These are phyloP conservation scores for Pangasius sanitwongsei DNA, from an alignment of 2,797 vertebrate species.

Conservation along the genomic window DNA sequence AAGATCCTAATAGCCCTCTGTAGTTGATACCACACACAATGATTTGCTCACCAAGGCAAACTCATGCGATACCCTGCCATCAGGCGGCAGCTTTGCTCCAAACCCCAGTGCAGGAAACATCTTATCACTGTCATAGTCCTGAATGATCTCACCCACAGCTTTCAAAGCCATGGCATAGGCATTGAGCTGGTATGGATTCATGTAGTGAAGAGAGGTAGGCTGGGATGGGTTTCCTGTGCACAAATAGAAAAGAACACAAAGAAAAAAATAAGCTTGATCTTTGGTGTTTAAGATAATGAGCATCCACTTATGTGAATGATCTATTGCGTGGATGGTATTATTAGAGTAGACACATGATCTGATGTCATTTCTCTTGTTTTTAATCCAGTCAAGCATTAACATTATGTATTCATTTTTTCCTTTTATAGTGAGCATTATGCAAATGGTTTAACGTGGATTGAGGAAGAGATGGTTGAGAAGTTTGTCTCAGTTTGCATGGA, in stretches of 20 bases:
- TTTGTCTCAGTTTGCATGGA: slow-evolving; percentile 16
- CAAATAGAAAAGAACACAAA: slow-evolving; percentile 32
- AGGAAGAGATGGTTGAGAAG: slow-evolving; percentile 83
- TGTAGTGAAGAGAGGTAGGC: slow-evolving; percentile 96
- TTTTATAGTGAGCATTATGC: neutral
- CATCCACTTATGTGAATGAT: neutral
- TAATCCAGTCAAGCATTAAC: neutral
- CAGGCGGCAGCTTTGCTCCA: slow-evolving; percentile 94
- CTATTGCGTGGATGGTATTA: neutral
- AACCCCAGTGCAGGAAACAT: slow-evolving; percentile 98
- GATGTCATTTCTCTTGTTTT: slow-evolving; percentile 2
- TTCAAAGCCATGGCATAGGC: slow-evolving; percentile 95
- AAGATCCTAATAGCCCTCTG: neutral
- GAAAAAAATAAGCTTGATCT: neutral
- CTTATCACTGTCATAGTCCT: slow-evolving; percentile 98
- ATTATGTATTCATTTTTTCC: neutral
- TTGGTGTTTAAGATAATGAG: slow-evolving; percentile 7
- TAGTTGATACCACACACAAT: neutral
- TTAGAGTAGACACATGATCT: slow-evolving; percentile 4
- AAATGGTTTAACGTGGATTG: neutral
- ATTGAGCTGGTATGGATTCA: slow-evolving; percentile 97
- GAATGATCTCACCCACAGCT: slow-evolving; percentile 96
- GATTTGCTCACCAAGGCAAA: slow-evolving; percentile 89
- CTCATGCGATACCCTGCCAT: slow-evolving; percentile 94
- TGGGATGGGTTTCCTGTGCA: slow-evolving; percentile 90